A percentile compares a stretch with the other conserved stretches of the same genome.
Evolutionary conservation across 2,797 vertebrate species (phyloP).

Genomic region (Neosilurus hyrtlii): DNA sequence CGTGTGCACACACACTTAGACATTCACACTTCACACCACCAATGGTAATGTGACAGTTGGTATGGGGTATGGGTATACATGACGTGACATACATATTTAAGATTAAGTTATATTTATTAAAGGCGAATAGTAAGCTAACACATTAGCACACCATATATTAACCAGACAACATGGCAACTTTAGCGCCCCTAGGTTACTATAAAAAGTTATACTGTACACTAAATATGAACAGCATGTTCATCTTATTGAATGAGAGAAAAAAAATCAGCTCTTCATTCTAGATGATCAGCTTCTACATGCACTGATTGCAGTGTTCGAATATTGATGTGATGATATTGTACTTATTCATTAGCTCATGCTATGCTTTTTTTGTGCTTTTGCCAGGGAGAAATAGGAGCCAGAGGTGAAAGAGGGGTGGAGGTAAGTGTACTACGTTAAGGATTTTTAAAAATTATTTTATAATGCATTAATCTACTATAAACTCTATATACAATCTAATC

Average conservation of each 20-base stretch:
- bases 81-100: neutral
- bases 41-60: no score
- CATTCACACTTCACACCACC: neutral
- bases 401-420: conserved; percentile 82
- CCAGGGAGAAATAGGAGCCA: conserved; percentile 86
- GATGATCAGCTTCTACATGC: neutral
- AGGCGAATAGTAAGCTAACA: neutral
- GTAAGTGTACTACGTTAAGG: conserved; percentile 65
- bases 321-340: neutral
- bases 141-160: neutral
- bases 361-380: conserved; percentile 37
- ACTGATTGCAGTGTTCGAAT: neutral
- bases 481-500: neutral
- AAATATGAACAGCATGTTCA: neutral
- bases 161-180: neutral
- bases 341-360: neutral
- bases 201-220: neutral
- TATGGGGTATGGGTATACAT: neutral
- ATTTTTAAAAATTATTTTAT: neutral
- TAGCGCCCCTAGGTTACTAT: neutral
- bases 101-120: neutral
- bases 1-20: neutral
- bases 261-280: neutral
- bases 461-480: neutral
- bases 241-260: neutral